Conservation (phyloP, 1,140 invertebrate species). For the Agrilus planipennis region DNA sequence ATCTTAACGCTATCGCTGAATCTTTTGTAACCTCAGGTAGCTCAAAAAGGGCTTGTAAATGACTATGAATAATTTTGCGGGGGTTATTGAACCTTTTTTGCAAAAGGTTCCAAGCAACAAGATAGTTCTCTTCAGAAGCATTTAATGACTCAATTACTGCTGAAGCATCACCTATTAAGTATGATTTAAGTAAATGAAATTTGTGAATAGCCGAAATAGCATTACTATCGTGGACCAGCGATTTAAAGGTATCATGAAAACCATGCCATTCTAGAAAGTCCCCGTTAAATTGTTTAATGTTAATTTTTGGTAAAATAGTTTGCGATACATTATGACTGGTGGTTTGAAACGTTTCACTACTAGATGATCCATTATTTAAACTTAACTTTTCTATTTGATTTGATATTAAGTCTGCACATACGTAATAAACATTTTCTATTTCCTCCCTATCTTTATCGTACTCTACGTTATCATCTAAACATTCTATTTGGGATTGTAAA, state of each 20-base stretch:
- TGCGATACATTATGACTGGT: background rate
- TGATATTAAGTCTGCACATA: background rate
- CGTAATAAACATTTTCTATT: background rate
- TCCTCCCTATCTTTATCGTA: background rate
- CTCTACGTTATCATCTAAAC: background rate
- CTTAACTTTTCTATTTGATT: background rate
- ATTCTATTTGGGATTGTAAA: background rate
- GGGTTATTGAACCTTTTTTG: background rate
- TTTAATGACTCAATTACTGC: background rate
- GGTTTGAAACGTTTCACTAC: no score
- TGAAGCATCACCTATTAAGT: conserved; percentile 1
- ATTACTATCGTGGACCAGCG: background rate
- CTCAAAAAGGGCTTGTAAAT: background rate
- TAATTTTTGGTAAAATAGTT: background rate
- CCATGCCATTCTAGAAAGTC: background rate
- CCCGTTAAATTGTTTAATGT: background rate
- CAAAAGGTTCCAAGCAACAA: conserved; percentile 1
- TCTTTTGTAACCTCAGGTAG: conserved; percentile 1
- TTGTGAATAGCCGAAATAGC: background rate
- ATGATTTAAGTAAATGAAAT: no score
- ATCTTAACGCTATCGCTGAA: no score
- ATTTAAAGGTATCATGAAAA: background rate
- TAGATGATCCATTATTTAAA: background rate
- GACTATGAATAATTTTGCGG: background rate
- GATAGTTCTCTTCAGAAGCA: background rate